Percentiles rank a stretch among this genome's conserved stretches.
Conservation (phyloP, 2,113 vertebrate species). For the Poecile atricapillus region DNA sequence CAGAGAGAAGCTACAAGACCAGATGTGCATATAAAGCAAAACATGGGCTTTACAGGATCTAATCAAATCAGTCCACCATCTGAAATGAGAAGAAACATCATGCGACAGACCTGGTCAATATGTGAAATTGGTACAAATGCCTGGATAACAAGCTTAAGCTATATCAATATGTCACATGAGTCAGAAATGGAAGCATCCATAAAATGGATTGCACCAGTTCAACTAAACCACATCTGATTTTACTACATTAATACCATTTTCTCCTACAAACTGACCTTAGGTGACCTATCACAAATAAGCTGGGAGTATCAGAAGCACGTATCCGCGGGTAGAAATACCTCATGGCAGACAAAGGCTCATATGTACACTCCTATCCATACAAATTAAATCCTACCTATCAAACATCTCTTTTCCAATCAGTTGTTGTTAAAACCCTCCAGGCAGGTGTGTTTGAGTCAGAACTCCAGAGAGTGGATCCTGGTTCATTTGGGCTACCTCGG, state of each 20-base stretch:
- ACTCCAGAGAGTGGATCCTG: neutral
- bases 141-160: neutral
- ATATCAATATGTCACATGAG: neutral
- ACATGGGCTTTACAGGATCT: neutral
- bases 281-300: neutral
- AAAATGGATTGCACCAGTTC: neutral
- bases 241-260: neutral
- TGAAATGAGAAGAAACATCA: neutral
- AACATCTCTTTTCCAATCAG: neutral
- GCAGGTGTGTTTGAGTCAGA: neutral
- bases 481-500: neutral
- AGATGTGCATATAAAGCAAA: slow-evolving; percentile 27
- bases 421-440: neutral
- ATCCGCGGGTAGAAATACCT: neutral
- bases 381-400: neutral
- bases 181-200: neutral
- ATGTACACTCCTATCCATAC: neutral
- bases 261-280: neutral
- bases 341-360: neutral
- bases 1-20: slow-evolving; percentile 29
- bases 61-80: slow-evolving; percentile 40
- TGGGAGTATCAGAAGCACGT: neutral
- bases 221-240: neutral
- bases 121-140: slow-evolving; percentile 1
- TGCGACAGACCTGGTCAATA: neutral